Conservation (phyloP, 2,113 vertebrate genomes). For the Thymallus thymallus region DNA sequence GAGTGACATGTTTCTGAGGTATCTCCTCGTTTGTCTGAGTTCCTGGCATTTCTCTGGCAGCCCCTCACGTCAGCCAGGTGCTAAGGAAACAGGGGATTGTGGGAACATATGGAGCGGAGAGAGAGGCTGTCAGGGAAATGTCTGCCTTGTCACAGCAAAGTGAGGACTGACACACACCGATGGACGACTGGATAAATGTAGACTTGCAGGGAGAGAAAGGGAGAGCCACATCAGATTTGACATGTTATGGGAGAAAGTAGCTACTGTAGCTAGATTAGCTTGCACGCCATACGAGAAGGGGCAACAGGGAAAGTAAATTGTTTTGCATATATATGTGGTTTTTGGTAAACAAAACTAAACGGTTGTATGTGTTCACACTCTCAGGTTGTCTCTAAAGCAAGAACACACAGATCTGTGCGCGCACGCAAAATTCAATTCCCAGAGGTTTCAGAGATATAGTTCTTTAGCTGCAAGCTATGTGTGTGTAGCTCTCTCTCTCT, state of each 20-base stretch:
- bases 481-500: not conserved
- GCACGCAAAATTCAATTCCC: too few relatives aligned
- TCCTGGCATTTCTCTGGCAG: constrained; percentile 52
- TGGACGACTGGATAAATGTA: constrained; percentile 68
- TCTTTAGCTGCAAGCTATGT: constrained; percentile 5
- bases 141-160: constrained; percentile 69
- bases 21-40: constrained; percentile 26
- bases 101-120: constrained; percentile 23
- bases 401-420: too few relatives aligned
- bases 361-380: too few relatives aligned
- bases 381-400: too few relatives aligned
- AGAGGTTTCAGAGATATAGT: constrained; percentile 36
- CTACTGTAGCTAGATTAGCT: constrained; percentile 12
- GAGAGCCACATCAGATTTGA: constrained; percentile 45
- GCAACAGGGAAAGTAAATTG: too few relatives aligned
- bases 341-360: too few relatives aligned
- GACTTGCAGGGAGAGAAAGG: constrained; percentile 38
- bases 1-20: not conserved
- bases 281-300: not conserved
- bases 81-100: constrained; percentile 57
- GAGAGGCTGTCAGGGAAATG: constrained; percentile 65
- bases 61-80: constrained; percentile 70
- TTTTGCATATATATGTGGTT: too few relatives aligned
- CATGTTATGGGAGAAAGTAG: constrained; percentile 41
- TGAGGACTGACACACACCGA: constrained; percentile 45